Evolutionary conservation across 2,888 invertebrate species (phyloP).

Genomic region (Ferrisia virgata): DNA sequence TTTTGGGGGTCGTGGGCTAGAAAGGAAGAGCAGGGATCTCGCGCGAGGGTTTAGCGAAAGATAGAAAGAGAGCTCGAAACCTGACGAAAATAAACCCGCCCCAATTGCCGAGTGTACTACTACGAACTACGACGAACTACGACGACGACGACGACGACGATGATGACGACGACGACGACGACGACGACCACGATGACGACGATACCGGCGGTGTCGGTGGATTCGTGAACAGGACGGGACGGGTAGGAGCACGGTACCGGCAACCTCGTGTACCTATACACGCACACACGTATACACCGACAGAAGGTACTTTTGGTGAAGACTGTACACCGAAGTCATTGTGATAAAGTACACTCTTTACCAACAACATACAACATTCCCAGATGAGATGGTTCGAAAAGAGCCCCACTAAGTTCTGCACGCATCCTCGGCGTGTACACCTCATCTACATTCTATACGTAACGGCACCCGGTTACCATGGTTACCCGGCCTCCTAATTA

Average conservation of each 20-base stretch:
- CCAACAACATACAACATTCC: conserved; percentile 48
- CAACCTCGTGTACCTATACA: conserved; percentile 50
- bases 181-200: conserved; percentile 10
- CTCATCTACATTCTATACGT: conserved; percentile 50
- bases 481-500: conserved; percentile 47
- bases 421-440: conserved; percentile 52
- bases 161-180: conserved; percentile 6
- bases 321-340: conserved; percentile 45
- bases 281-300: conserved; percentile 50
- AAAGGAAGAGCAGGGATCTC: conserved; percentile 44
- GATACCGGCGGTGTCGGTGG: not conserved
- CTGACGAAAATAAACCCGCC: conserved; percentile 46
- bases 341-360: conserved; percentile 45
- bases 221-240: conserved; percentile 2
- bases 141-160: not conserved
- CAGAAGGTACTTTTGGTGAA: conserved; percentile 29
- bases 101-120: conserved; percentile 40
- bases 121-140: not conserved
- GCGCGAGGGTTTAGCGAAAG: not conserved
- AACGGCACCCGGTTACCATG: conserved; percentile 51
- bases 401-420: conserved; percentile 49
- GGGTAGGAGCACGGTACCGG: conserved; percentile 47
- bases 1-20: not conserved
- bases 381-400: conserved; percentile 45
- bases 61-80: conserved; percentile 34